Percentiles rank a stretch among this genome's conserved stretches.
phyloP scores from a whole-genome alignment of 2,113 vertebrate species.

The Tupaia tana region DNA sequence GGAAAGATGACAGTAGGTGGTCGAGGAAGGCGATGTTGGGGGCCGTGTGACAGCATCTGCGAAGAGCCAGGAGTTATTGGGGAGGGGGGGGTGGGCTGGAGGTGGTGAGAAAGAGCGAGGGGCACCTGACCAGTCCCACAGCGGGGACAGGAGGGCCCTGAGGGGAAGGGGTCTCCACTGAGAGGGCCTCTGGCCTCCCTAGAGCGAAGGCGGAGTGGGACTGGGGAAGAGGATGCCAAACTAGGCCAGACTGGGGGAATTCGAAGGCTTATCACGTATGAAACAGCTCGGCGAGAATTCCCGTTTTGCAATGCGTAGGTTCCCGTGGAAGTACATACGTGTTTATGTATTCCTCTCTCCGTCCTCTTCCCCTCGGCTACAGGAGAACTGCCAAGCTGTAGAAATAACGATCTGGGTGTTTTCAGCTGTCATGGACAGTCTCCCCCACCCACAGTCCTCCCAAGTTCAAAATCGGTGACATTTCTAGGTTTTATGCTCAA shows the following conservation, averaged over 20 bases:
- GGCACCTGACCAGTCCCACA: too few relatives aligned
- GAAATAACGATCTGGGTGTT: neutral
- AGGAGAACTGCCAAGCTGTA: neutral
- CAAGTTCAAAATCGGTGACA: neutral
- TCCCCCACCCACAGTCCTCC: neutral
- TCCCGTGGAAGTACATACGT: fast-evolving
- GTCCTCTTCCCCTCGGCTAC: fast-evolving
- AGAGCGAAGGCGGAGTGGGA: neutral
- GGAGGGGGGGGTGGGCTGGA: neutral
- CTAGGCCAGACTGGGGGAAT: neutral
- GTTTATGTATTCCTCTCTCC: neutral
- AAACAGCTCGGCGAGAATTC: neutral
- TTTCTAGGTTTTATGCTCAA: neutral
- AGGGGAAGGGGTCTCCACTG: neutral
- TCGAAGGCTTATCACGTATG: neutral
- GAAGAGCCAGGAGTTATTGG: fast-evolving
- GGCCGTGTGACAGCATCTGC: neutral
- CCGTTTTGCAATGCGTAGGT: neutral
- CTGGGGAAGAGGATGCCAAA: neutral
- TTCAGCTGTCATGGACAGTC: neutral
- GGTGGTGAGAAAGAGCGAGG: too few relatives aligned
- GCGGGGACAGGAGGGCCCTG: fast-evolving
- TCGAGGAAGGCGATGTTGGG: fast-evolving
- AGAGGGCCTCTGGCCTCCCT: too few relatives aligned
- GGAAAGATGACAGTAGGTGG: neutral